phyloP scores from a whole-genome alignment of 2,113 vertebrate genomes.

The Sinocyclocheilus anophthalmus region DNA sequence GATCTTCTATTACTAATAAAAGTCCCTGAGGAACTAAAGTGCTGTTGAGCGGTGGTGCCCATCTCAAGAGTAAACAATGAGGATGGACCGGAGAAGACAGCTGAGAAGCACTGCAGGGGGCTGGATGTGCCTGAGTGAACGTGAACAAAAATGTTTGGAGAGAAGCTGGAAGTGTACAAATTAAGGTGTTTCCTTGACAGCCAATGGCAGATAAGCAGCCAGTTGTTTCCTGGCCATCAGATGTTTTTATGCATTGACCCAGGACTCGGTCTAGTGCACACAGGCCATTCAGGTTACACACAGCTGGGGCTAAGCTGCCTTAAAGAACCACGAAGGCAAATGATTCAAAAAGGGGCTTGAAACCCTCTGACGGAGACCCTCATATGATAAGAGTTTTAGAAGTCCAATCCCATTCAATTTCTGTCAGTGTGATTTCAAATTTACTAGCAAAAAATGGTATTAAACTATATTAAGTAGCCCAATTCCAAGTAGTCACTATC shows the following conservation, averaged over 20 bases:
- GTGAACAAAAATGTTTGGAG: conserved; percentile 52
- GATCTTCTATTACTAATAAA: background rate
- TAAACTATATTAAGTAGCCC: background rate
- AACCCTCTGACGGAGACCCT: background rate
- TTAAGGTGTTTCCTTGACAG: conserved; percentile 46
- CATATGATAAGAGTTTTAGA: background rate
- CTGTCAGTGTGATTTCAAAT: background rate
- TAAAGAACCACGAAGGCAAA: background rate
- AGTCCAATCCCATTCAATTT: background rate
- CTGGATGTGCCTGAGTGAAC: conserved; percentile 44
- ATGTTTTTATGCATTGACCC: conserved; percentile 57
- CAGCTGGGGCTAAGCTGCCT: conserved; percentile 58
- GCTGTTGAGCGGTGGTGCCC: background rate
- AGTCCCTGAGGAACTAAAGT: background rate
- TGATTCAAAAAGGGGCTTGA: conserved; percentile 13
- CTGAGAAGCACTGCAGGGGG: conserved; percentile 26
- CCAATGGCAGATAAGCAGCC: conserved; percentile 59
- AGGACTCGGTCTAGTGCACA: conserved; percentile 53
- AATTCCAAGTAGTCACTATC: background rate
- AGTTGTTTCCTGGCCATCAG: conserved; percentile 69
- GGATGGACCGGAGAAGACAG: background rate
- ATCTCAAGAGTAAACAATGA: background rate
- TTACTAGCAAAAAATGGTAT: background rate
- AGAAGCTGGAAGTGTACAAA: conserved; percentile 15
- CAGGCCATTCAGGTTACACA: conserved; percentile 63